Evolutionary conservation across 2,888 invertebrate genomes (phyloP), one percentile per base, ranked within the genome.

Genomic region (Nesidiocoris tenuis): DNA sequence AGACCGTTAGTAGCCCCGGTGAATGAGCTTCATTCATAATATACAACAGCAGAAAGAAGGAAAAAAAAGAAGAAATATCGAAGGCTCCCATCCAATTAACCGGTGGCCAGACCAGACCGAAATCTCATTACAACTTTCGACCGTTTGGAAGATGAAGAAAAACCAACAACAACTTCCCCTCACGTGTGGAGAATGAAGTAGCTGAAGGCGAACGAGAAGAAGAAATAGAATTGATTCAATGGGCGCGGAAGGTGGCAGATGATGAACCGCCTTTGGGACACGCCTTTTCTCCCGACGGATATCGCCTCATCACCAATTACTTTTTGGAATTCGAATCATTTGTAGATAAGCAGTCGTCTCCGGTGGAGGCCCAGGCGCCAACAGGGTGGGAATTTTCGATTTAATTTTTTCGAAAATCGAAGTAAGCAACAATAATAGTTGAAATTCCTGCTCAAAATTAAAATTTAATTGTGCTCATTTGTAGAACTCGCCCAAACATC

Each of bases 61-160:
- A n/a, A n/a, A n/a, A n/a, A n/a, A n/a, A n/a, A n/a, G n/a, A n/a
- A n/a, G n/a, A n/a, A n/a, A 39, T 7, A 39, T 39, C 39, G 39
- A 39, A 7, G 39, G 39, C 39, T 39, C 39, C 70, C 70, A 70
- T 70, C 70, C 70, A 70, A 70, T 70, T 70, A 70, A 70, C 56
- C 55, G 59, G 70, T 17, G 24, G 25, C 70, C 67, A 39, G 55
- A 25, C 67, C 55, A 54, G 39, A 39, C 24, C 70, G 70, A 70
- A 70, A 70, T 70, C 70, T 70, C 70, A 70, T 70, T 70, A 70
- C 70, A 70, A 70, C 18, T 59, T 39, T 70, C 70, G 59, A 57
- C n/a, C 39, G 39, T 59, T 70, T 59, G 21, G 18, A 59, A 19
- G 63, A 63, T 24, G 23, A 23, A 57, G 59, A 70, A 70, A 70